phyloP scores from a whole-genome alignment of 64 coral and sea anemone species.

The Pocillopora damicornis region DNA sequence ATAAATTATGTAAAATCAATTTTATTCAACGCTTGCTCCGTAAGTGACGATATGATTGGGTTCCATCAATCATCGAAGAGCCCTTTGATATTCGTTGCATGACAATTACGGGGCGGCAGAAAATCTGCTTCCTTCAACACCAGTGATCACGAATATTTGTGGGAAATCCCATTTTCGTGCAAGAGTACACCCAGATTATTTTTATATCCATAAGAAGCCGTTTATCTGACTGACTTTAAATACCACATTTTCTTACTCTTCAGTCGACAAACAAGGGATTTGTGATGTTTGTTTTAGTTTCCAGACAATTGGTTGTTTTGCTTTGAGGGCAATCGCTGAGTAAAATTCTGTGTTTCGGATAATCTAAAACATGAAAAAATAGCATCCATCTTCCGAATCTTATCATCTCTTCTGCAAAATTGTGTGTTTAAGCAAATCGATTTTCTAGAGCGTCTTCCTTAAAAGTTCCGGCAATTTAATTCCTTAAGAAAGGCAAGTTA shows the following conservation, averaged over 20 bases:
- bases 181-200: not conserved
- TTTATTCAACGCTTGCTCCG: not conserved
- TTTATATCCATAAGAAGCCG: not conserved
- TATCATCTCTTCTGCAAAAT: not conserved
- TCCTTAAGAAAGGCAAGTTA: constrained; percentile 18
- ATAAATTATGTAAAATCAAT: not conserved
- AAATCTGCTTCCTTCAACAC: not conserved
- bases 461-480: constrained; percentile 43
- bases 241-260: not conserved
- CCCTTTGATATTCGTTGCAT: not conserved
- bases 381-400: not conserved
- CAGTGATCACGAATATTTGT: not conserved
- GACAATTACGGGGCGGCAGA: not conserved
- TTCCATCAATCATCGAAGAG: not conserved
- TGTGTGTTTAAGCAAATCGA: constrained; percentile 3
- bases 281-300: not conserved
- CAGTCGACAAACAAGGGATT: not conserved
- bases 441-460: not conserved
- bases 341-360: not conserved
- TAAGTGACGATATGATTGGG: not conserved
- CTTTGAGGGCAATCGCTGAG: not conserved
- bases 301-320: not conserved
- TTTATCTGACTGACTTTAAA: not conserved
- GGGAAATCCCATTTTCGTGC: not conserved
- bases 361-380: not conserved